Conservation (phyloP, 2,113 vertebrate species). For the Notechis scutatus region DNA sequence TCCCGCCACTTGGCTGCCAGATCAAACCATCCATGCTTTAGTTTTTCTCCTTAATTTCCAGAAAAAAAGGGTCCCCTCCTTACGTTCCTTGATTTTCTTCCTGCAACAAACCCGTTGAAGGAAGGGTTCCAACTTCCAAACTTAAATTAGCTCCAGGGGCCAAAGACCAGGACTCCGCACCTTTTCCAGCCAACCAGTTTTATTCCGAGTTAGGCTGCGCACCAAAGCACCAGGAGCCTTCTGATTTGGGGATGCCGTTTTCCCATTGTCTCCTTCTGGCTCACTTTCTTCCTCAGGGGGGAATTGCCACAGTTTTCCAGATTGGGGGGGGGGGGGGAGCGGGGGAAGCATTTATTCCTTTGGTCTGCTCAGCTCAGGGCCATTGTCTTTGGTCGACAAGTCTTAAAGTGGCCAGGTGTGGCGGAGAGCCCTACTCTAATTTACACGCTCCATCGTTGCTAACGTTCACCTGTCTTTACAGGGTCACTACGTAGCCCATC, state of each 20-base stretch:
- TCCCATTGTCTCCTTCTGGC: conserved; percentile 56
- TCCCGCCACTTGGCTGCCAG: background rate
- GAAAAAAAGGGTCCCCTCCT: background rate
- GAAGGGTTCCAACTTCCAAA: background rate
- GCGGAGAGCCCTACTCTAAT: background rate
- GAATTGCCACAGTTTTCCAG: conserved; percentile 69
- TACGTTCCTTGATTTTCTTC: background rate
- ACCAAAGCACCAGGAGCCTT: background rate
- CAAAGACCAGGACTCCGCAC: background rate
- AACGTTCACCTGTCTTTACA: conserved; percentile 47
- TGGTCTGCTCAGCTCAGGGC: background rate
- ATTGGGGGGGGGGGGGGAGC: conserved; percentile 26
- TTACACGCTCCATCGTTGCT: background rate
- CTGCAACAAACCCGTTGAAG: background rate
- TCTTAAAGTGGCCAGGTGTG: background rate
- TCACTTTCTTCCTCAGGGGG: conserved; percentile 60
- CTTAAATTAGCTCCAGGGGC: background rate
- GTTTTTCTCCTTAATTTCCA: background rate
- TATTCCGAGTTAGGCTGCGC: background rate
- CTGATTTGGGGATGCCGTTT: background rate
- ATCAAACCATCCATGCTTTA: background rate
- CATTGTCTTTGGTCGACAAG: background rate
- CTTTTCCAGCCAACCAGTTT: background rate
- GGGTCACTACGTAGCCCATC: conserved; percentile 75
- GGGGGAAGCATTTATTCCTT: background rate